phyloP scores from a whole-genome alignment of 2,113 vertebrate species.

The Poeciliopsis prolifica region DNA sequence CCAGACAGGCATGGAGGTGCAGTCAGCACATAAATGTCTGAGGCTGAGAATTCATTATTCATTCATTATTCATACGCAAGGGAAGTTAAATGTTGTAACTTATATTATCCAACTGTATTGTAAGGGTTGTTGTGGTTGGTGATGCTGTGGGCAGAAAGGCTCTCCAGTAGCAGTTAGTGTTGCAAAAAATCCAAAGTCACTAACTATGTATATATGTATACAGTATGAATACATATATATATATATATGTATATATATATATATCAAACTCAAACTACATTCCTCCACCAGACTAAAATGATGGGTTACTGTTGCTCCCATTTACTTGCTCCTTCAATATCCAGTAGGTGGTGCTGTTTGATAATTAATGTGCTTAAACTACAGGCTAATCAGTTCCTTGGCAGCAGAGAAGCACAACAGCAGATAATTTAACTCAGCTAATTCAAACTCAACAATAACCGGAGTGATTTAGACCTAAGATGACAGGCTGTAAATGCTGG shows the following conservation, averaged over 20 bases:
- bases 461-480: neutral
- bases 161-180: too few species aligned
- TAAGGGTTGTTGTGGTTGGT: too few species aligned
- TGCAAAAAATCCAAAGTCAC: too few species aligned
- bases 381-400: neutral
- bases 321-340: neutral
- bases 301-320: neutral
- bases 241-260: too few species aligned
- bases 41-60: neutral
- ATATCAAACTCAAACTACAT: too few species aligned
- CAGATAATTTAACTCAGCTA: neutral
- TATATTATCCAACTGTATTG: too few species aligned
- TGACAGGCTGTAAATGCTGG: neutral
- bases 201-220: too few species aligned
- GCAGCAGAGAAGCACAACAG: neutral
- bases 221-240: too few species aligned
- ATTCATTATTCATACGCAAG: neutral
- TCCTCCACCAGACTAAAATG: too few species aligned
- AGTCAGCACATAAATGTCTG: neutral
- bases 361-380: conserved; percentile 36
- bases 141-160: too few species aligned
- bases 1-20: conserved; percentile 14
- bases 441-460: neutral
- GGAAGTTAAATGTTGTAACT: too few species aligned
- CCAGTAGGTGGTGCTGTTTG: conserved; percentile 67